Base-by-base conservation (phyloP, 1,140 invertebrate species). In the Penaeus chinensis region DNA sequence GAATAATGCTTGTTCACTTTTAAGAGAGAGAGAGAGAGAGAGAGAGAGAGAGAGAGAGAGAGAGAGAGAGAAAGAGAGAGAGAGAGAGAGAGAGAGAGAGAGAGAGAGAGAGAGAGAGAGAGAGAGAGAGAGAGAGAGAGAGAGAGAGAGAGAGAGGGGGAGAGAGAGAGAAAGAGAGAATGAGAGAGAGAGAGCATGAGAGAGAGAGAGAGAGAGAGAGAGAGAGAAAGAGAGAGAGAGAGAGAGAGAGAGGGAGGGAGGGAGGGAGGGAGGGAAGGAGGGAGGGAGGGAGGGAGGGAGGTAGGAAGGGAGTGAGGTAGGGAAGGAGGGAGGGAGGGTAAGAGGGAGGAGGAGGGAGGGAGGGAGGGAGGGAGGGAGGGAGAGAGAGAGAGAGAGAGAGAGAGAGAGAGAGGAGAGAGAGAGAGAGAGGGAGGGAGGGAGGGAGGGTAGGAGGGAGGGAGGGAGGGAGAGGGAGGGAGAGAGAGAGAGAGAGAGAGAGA, bases 41-140 rank as follows among this genome's bases (percentile, higher is more conserved):
- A n/a, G 32, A 32, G 32, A 32, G 32, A 32, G 32, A 32, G 2
- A 32, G 32, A 32, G n/a, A n/a, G n/a, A n/a, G 65, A 69, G 19
- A 69, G 65, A 69, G 65, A 69, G 65, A 69, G 65, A 69, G 65
- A 69, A 11, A 69, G 65, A 69, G 65, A 69, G 65, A 10, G 22
- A 69, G 22, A n/a, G 27, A 22, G 27, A 27, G 22, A n/a, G 65
- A 69, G 27, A 10, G 19, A 20, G 22, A 22, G 22, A 22, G 8
- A 10, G 22, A n/a, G 65, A 69, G 65, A 69, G 65, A 13, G 11
- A 69, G 4, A 2, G 19, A 69, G 65, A 13, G 65, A 8, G 65
- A 2, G 65, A 69, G 65, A 13, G 65, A 69, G 65, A 13, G 65
- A 69, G 65, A 13, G 65, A 69, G 65, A 13, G 65, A 69, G 65